Percentiles rank a stretch among this genome's conserved stretches.
Conservation (phyloP, 2,113 vertebrate species). For the Malurus elegans region DNA sequence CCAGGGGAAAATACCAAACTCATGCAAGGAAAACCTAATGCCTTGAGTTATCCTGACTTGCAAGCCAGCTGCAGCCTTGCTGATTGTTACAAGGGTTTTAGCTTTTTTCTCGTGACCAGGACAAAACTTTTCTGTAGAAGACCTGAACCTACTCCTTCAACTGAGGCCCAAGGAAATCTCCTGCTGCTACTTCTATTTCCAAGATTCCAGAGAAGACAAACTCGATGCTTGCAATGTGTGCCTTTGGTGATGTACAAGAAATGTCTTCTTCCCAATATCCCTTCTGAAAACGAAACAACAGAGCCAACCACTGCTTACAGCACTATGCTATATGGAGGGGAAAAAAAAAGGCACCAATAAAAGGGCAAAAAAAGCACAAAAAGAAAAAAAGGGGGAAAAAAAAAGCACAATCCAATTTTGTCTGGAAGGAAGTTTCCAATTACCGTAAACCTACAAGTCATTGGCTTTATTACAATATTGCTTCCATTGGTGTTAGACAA, state of each 20-base stretch:
- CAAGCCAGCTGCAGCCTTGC: not conserved
- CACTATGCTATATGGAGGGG: not conserved
- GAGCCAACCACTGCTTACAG: not conserved
- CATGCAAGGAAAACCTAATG: not conserved
- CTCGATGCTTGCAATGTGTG: accelerated
- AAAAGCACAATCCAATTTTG: constrained; percentile 31
- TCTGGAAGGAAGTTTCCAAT: not conserved
- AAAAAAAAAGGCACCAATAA: not conserved
- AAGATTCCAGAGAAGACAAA: not conserved
- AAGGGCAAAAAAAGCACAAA: not conserved
- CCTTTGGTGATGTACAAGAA: not conserved
- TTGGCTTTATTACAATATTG: not conserved
- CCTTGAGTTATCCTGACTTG: not conserved
- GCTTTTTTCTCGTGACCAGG: not conserved
- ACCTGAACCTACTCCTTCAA: not conserved
- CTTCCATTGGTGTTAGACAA: not conserved
- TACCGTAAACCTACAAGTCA: not conserved
- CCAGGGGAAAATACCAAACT: not conserved
- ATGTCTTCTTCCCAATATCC: not conserved
- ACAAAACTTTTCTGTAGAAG: not conserved
- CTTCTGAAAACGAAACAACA: not conserved
- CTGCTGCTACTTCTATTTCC: not conserved
- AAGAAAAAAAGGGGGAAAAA: not conserved
- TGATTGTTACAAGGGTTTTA: not conserved
- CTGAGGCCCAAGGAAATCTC: not conserved